These are phyloP conservation scores for Euphydryas editha DNA, from an alignment of 2,888 invertebrate genomes.

Conservation along the genomic window DNA sequence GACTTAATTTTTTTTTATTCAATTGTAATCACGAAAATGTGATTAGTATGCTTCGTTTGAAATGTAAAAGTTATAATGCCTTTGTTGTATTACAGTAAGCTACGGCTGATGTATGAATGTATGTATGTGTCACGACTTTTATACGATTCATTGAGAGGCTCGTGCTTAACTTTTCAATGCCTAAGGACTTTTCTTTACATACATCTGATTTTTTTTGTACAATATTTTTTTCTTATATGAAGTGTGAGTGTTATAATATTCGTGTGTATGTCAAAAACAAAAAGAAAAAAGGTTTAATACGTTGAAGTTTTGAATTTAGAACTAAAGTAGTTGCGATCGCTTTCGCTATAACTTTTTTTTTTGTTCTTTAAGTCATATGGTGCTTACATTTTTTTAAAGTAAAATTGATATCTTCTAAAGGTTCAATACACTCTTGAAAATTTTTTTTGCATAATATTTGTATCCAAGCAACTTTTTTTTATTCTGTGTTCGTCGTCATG, in stretches of 20 bases:
- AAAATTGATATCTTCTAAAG: not conserved
- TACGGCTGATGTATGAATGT: not conserved
- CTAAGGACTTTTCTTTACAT: not conserved
- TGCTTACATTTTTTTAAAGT: not conserved
- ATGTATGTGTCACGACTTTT: not conserved
- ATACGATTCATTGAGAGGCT: not conserved
- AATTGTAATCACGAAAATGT: not conserved
- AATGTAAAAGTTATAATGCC: not conserved
- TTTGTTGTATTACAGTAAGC: not conserved
- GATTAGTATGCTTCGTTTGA: not conserved
- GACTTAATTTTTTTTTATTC: not conserved
- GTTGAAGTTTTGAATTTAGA: too few relatives aligned
- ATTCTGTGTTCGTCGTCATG: slow-evolving; percentile 7
- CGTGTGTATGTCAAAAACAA: too few relatives aligned
- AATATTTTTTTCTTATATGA: too few relatives aligned
- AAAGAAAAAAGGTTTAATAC: too few relatives aligned
- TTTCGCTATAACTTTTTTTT: not conserved
- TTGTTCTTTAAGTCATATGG: not conserved
- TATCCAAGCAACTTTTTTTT: slow-evolving; percentile 24
- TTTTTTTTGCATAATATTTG: slow-evolving; percentile 10
- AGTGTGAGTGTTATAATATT: too few relatives aligned
- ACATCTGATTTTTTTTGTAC: not conserved
- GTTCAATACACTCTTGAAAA: not conserved
- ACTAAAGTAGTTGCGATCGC: too few relatives aligned
- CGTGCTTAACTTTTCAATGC: not conserved